Conservation (phyloP, 2,888 invertebrate species). For the Melieria crassipennis region DNA sequence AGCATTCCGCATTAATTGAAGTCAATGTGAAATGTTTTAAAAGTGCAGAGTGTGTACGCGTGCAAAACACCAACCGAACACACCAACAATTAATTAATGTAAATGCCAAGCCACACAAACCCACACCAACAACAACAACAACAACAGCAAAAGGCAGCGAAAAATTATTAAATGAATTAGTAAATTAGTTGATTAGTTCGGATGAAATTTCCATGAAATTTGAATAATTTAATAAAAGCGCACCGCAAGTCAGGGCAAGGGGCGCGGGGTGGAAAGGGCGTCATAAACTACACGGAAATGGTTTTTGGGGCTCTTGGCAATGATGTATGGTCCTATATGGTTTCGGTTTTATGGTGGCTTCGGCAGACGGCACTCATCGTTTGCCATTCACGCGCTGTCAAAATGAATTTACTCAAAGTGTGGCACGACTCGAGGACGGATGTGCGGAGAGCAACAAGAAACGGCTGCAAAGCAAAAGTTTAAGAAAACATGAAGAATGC, state of each 20-base stretch:
- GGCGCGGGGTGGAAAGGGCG: background rate
- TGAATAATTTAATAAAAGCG: slow-evolving; percentile 1
- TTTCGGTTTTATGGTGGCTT: background rate
- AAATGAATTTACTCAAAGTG: background rate
- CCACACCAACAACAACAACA: background rate
- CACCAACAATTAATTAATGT: background rate
- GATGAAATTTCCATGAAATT: slow-evolving; percentile 7
- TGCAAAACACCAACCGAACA: background rate
- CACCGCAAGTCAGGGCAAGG: background rate
- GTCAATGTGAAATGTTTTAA: background rate
- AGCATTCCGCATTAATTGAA: background rate
- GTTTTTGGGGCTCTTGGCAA: background rate
- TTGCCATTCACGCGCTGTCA: background rate
- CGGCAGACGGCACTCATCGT: background rate
- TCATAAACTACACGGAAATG: too few species aligned
- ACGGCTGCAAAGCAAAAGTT: too few species aligned
- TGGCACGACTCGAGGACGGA: too few species aligned
- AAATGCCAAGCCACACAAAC: background rate
- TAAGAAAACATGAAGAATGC: too few species aligned
- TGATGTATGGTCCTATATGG: too few species aligned
- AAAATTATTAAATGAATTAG: background rate
- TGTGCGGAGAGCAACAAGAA: too few species aligned
- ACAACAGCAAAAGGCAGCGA: background rate
- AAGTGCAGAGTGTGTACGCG: background rate
- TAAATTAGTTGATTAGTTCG: slow-evolving; percentile 1